These are phyloP conservation scores for Zeugodacus cucurbitae DNA, from an alignment of 1,140 invertebrate species.

Conservation along the genomic window DNA sequence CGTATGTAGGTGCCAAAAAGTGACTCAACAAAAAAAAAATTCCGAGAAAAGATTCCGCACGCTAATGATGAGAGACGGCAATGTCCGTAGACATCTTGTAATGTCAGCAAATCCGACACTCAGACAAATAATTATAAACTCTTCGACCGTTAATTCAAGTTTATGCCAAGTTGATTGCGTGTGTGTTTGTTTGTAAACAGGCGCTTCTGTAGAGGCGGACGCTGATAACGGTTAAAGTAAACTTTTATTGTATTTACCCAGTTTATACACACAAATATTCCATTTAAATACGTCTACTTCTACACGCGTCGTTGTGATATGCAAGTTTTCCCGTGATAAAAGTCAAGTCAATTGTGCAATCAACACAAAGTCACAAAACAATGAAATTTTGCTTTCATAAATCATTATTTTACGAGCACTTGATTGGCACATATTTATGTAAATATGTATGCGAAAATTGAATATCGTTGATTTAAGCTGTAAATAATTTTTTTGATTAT, in stretches of 20 bases:
- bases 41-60: background rate
- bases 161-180: background rate
- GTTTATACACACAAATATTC: background rate
- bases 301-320: background rate
- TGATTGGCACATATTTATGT: background rate
- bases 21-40: background rate
- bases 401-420: background rate
- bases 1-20: no score
- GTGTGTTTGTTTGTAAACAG: background rate
- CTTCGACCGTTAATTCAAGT: background rate
- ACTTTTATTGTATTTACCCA: background rate
- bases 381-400: background rate
- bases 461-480: no score
- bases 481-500: no score
- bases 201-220: background rate
- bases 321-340: background rate
- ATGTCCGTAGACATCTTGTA: background rate
- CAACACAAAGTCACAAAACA: background rate
- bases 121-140: background rate
- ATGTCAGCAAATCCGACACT: background rate
- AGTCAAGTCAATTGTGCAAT: background rate
- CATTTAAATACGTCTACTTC: background rate
- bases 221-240: background rate
- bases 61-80: background rate
- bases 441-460: no score